Evolutionary conservation across 2,888 invertebrate genomes (phyloP).

Genomic region (Luperina testacea): DNA sequence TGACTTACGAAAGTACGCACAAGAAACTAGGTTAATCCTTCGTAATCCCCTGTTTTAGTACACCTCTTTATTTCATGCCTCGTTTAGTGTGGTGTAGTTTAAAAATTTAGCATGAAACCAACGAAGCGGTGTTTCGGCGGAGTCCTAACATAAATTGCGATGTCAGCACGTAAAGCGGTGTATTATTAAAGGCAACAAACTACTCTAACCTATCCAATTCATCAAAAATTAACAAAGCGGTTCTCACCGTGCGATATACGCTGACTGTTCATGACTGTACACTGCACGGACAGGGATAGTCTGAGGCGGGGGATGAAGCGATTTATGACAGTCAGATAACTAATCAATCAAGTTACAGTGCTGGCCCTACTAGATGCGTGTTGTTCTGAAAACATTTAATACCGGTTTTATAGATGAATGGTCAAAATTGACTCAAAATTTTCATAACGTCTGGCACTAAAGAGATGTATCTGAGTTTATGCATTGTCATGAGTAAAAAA

Average conservation of each 20-base stretch:
- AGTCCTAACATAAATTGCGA: conserved; percentile 64
- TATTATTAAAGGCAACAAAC: conserved; percentile 74
- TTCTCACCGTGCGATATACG: conserved; percentile 67
- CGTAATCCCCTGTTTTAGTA: conserved; percentile 61
- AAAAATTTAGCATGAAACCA: conserved; percentile 54
- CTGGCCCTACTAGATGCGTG: rapidly evolving
- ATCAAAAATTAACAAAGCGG: conserved; percentile 78
- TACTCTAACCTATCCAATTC: conserved; percentile 73
- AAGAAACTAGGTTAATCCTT: conserved; percentile 67
- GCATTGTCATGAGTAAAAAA: too few relatives aligned
- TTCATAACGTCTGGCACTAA: too few relatives aligned
- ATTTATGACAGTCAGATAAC: background rate
- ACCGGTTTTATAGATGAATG: background rate
- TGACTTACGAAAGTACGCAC: conserved; percentile 60
- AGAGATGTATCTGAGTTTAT: too few relatives aligned
- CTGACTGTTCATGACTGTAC: conserved; percentile 64
- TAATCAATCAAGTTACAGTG: background rate
- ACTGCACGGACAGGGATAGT: conserved; percentile 31
- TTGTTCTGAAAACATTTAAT: background rate
- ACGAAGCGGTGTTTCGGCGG: conserved; percentile 24
- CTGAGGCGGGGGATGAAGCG: conserved; percentile 37
- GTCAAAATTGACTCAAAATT: too few relatives aligned
- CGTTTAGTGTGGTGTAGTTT: conserved; percentile 58
- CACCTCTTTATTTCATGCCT: conserved; percentile 58
- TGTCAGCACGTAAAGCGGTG: conserved; percentile 67